Base-by-base conservation (phyloP, 1,140 invertebrate genomes). In the Gryllus bimaculatus region DNA sequence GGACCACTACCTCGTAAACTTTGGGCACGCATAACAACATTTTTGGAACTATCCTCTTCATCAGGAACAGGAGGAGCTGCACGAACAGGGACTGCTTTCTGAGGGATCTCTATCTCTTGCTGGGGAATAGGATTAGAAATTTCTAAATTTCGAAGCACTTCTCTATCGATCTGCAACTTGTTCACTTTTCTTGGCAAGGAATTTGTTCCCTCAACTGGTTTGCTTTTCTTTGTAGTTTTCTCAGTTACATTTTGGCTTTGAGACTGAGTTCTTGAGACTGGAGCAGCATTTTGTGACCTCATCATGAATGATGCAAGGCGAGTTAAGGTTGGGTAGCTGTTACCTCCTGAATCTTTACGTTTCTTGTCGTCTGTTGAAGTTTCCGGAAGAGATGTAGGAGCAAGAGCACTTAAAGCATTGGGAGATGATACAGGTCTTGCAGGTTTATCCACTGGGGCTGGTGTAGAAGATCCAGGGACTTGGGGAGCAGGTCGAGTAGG, bases 111-210 rank as follows among this genome's bases (percentile, higher is more conserved):
- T 4, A 92, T 91, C 54, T 90, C 88, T 49, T 88, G 89, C 82
- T 93, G 92, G 3, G 89, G 89, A 82, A 95, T 95, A 0, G 94
- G 94, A 83, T 90, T 89, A 0, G 94, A 96, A 82, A 96, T 96
- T 83, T 95, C 90, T 48, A 95, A 83, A 74, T 90, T 92, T n/a
- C 92, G 87, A 48, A 95, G 83, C 0, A 89, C 88, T 10, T 91
- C 90, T 81, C 92, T 91, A 82, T 95, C 92, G 0, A 92, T 85
- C n/a, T 79, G 79, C 7, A 89, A 86, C 81, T 92, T 93, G 48
- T 88, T 88, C 49, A 90, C 87, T 83, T 91, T 92, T 0, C 90
- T 89, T 0, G 90, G 88, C 18, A 91, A 82, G 0, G 90, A 88
- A 81, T 89, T 88, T 74, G 88, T 89, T 75, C 87, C 86, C 80